Evolutionary conservation across 2,888 invertebrate species (phyloP).

Genomic region (Acheta domesticus): DNA sequence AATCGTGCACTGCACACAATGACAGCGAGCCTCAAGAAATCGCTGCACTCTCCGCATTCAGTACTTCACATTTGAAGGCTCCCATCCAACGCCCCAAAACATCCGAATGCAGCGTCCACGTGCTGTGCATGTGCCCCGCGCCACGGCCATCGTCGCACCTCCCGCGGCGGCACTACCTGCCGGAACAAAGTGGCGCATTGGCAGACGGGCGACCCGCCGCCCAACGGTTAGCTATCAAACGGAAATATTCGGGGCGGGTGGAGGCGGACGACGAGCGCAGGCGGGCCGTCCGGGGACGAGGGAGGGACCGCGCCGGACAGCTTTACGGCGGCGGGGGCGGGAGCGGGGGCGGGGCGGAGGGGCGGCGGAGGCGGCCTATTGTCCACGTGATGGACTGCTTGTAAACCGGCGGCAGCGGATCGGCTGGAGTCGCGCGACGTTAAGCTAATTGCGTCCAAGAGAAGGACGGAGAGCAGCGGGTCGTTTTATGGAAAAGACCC

Average conservation of each 20-base stretch:
- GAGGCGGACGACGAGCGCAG: too few species aligned
- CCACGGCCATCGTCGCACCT: background rate
- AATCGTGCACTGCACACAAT: too few species aligned
- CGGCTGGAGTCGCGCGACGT: background rate
- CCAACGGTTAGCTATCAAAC: background rate
- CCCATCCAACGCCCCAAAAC: too few species aligned
- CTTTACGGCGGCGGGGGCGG: background rate
- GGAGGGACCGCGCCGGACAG: background rate
- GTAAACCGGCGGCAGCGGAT: background rate
- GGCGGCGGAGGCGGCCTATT: background rate
- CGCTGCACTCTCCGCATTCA: too few species aligned
- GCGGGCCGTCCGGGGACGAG: background rate
- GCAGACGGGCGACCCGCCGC: background rate
- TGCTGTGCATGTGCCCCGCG: background rate
- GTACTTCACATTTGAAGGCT: too few species aligned
- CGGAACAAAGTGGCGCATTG: constrained; percentile 18
- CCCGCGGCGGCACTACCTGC: background rate
- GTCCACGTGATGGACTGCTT: constrained; percentile 1
- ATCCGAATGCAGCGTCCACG: too few species aligned
- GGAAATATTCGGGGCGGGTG: background rate
- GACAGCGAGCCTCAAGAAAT: too few species aligned
- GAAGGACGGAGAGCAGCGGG: background rate
- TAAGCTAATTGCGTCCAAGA: background rate
- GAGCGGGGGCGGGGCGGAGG: background rate
- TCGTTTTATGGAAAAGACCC: too few species aligned